Conservation (phyloP, 2,888 invertebrate species). For the Acleris holmiana region DNA sequence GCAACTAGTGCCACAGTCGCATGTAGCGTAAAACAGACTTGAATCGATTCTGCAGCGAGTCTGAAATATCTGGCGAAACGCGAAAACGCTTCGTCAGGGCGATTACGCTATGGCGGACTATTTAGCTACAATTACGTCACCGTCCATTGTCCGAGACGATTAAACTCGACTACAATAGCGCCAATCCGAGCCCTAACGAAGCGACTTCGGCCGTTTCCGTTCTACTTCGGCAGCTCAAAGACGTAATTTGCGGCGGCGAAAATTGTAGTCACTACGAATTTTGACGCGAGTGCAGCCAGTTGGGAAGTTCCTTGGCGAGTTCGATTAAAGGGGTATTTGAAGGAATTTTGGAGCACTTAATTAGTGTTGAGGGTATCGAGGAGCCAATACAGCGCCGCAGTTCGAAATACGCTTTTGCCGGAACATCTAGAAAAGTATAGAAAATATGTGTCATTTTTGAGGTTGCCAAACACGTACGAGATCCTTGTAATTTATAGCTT, state of each 20-base stretch:
- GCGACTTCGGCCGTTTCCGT: slow-evolving; percentile 78
- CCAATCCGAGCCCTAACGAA: slow-evolving; percentile 79
- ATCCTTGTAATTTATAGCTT: too few relatives aligned
- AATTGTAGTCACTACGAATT: slow-evolving; percentile 70
- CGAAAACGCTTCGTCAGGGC: slow-evolving; percentile 39
- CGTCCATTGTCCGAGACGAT: slow-evolving; percentile 78
- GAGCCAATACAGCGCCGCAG: background rate
- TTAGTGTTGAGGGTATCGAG: slow-evolving; percentile 11
- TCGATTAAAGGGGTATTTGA: slow-evolving; percentile 26
- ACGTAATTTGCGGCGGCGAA: slow-evolving; percentile 79
- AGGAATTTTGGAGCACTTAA: slow-evolving; percentile 23
- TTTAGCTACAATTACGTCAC: slow-evolving; percentile 80
- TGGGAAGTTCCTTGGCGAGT: slow-evolving; percentile 44
- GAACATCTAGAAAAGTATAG: too few relatives aligned
- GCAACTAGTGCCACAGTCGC: too few relatives aligned
- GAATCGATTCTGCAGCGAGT: too few relatives aligned
- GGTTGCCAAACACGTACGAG: too few relatives aligned
- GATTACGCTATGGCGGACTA: slow-evolving; percentile 53
- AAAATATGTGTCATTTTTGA: too few relatives aligned
- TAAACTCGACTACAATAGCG: slow-evolving; percentile 73
- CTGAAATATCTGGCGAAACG: slow-evolving; percentile 44
- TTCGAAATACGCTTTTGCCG: too few relatives aligned
- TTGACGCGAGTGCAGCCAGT: slow-evolving; percentile 64
- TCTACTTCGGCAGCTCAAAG: slow-evolving; percentile 72
- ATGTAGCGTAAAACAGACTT: too few relatives aligned